A percentile compares a stretch with the other conserved stretches of the same genome.
phyloP scores from a whole-genome alignment of 2,797 vertebrate genomes.

The Fistularia commersonii region DNA sequence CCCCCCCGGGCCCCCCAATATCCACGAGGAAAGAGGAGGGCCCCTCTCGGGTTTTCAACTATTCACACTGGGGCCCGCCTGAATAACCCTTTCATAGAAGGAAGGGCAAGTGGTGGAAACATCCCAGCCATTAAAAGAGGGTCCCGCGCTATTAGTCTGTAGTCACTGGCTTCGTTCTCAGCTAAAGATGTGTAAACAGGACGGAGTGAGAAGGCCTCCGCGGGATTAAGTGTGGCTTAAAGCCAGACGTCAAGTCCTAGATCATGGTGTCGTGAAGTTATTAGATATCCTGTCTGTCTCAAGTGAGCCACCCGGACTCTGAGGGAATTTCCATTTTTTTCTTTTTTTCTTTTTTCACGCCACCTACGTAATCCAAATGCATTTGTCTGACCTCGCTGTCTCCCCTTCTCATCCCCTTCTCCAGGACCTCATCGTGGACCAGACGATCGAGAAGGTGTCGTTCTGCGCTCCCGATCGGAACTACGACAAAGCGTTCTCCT shows the following conservation, averaged over 20 bases:
- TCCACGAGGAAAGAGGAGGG: constrained; percentile 47
- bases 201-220: constrained; percentile 3
- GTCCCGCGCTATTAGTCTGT: constrained; percentile 36
- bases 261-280: constrained; percentile 1
- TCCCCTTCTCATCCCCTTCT: constrained; percentile 4
- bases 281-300: constrained; percentile 7
- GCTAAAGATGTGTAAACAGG: constrained; percentile 23
- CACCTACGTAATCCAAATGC: background rate
- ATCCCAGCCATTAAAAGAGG: constrained; percentile 34
- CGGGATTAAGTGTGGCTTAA: constrained; percentile 26
- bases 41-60: constrained; percentile 41
- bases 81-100: constrained; percentile 38
- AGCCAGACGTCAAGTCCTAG: constrained; percentile 23
- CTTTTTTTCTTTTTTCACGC: background rate
- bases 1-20: constrained; percentile 55
- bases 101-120: constrained; percentile 43
- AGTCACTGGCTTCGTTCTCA: constrained; percentile 24
- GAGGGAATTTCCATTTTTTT: too few relatives aligned
- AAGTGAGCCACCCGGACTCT: constrained; percentile 6
- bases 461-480: constrained; percentile 93
- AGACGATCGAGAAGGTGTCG: constrained; percentile 94
- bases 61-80: constrained; percentile 37
- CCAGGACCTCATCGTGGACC: constrained; percentile 92
- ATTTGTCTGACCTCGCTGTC: constrained; percentile 5
- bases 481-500: constrained; percentile 94